Percentiles rank a stretch among this genome's conserved stretches.
Conservation (phyloP, 2,113 vertebrate species). For the Maccullochella peelii region DNA sequence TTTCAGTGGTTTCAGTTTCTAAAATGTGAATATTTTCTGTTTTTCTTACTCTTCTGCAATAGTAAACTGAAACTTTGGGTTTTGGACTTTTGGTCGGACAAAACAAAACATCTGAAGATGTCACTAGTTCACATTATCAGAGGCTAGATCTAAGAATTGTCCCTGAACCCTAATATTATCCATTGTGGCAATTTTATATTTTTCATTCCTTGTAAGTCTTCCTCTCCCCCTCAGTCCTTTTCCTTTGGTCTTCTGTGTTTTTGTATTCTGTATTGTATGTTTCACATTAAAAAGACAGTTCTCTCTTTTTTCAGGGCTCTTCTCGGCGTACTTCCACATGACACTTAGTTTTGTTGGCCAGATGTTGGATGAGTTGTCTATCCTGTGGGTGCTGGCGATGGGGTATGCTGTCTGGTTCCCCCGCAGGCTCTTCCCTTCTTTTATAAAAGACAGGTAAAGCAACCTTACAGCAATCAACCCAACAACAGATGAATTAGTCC, state of each 20-base stretch:
- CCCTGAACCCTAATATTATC: not conserved
- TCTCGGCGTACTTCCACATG: constrained; percentile 96
- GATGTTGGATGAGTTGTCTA: constrained; percentile 94
- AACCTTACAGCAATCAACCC: not conserved
- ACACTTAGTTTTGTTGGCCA: constrained; percentile 95
- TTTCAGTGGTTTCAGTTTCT: not conserved
- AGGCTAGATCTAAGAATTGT: not conserved
- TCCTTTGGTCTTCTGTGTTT: not conserved
- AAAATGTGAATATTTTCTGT: not conserved
- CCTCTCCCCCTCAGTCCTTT: not conserved
- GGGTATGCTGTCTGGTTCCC: constrained; percentile 93
- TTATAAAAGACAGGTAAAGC: constrained; percentile 89
- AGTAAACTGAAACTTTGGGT: too few relatives aligned
- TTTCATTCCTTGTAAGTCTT: not conserved
- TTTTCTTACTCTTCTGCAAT: not conserved
- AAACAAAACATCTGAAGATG: too few relatives aligned
- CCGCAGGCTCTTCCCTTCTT: constrained; percentile 86
- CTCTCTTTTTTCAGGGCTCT: constrained; percentile 83
- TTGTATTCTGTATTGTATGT: not conserved
- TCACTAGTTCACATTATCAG: not conserved
- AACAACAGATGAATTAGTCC: not conserved
- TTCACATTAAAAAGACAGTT: not conserved
- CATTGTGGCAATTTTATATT: not conserved
- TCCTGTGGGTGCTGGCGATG: constrained; percentile 91
- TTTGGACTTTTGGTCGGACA: too few relatives aligned